Evolutionary conservation across 2,797 vertebrate genomes (phyloP), one percentile per base, ranked within the genome.

Genomic region (Gallinago stenura): DNA sequence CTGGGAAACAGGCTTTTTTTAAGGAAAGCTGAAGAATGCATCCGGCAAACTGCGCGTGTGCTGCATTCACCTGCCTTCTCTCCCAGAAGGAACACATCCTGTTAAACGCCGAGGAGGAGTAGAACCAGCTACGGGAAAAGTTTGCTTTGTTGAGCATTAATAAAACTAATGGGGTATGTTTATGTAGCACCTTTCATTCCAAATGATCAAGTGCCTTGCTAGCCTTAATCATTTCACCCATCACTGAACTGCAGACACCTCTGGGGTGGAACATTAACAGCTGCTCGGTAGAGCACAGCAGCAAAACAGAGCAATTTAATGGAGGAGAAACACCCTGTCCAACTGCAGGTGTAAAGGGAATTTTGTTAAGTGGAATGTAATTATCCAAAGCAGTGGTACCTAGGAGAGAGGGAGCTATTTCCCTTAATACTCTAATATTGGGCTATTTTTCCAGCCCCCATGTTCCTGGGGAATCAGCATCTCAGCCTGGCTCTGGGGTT

Each of bases 251-350:
- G 77, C 92, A 96, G 93, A 89, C 90, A 95, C 92, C 92, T 97
- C 83, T 95, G 90, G 95, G 93, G 94, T 72, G 88, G 92, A 97
- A 94, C 94, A 93, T 94, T 94, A 97, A 79, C 88, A 96, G 83
- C 62, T 96, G 94, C 92, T 95, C 5, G 5, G 77, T 86, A 77
- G 83, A 95, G 93, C 95, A 92, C 80, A 92, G 90, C 88, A 64
- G 77, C 86, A 91, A 94, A 92, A 79, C 90, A 87, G 76, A 94
- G 73, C 83, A 79, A 93, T 95, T 92, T 92, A 96, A 93, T 82
- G 88, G 87, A 94, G 92, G 86, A 94, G 92, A 94, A 95, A 94
- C 71, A 91, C 57, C 88, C 68, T 2, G 0, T 84, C 90, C 90
- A 91, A 83, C 51, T 87, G 83, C 51, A 79, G 60, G 62, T 87